Evolutionary conservation across 2,113 vertebrate genomes (phyloP).

Genomic region (mouse (Mus musculus)): GRCm39 chr16:94131501-94132000

Average conservation of each 20-base stretch:
- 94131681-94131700: fast-evolving
- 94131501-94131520: neutral
- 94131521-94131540: neutral
- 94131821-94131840: neutral
- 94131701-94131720: neutral
- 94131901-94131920: neutral
- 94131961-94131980: no score
- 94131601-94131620: neutral
- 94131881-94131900: neutral
- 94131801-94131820: neutral
- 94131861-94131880: neutral
- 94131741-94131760: neutral
- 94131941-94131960: neutral
- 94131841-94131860: neutral
- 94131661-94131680: fast-evolving
- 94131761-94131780: neutral
- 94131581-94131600: neutral
- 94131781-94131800: neutral
- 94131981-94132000: neutral
- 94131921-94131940: neutral
- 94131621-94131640: neutral
- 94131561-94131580: neutral
- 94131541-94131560: neutral
- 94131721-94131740: neutral
- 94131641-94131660: neutral